Percentiles rank a stretch among this genome's conserved stretches.
These are phyloP conservation scores for Psix sp. DNA, from an alignment of 1,140 invertebrate genomes.

Conservation along the genomic window DNA sequence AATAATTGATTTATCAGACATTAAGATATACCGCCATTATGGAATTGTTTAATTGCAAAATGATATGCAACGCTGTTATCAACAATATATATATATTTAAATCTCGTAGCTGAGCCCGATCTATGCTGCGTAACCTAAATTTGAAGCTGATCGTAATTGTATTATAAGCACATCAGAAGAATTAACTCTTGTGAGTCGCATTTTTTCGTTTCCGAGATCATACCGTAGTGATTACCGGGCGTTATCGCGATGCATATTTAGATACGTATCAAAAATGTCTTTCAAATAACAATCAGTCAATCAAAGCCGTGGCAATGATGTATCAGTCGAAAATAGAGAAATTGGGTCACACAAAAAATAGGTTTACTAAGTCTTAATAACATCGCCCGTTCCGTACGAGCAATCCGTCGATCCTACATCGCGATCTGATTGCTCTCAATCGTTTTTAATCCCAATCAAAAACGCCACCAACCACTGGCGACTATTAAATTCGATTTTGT, in stretches of 20 bases:
- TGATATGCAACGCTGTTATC: too few relatives aligned
- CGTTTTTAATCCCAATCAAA: conserved; percentile 9
- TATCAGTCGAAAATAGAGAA: conserved; percentile 45
- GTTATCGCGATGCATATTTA: conserved; percentile 38
- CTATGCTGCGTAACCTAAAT: not conserved
- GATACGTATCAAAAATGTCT: conserved; percentile 26
- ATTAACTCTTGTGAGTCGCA: too few relatives aligned
- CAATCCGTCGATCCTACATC: conserved; percentile 20
- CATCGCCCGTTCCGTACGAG: conserved; percentile 16
- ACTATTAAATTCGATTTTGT: too few relatives aligned
- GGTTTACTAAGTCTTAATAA: conserved; percentile 11
- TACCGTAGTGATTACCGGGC: conserved; percentile 18
- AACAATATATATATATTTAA: not conserved
- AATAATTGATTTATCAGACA: too few relatives aligned
- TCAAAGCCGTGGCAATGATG: conserved; percentile 27
- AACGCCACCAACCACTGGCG: too few relatives aligned
- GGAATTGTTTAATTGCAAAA: too few relatives aligned
- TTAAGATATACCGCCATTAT: too few relatives aligned
- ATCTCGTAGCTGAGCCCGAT: not conserved
- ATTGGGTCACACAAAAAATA: conserved; percentile 33
- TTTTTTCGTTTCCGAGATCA: conserved; percentile 29
- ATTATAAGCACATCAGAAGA: conserved; percentile 12
- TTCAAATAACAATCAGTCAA: conserved; percentile 24
- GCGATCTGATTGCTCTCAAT: conserved; percentile 17
- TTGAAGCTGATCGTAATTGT: conserved; percentile 9